These are phyloP conservation scores for Orius insidiosus DNA, from an alignment of 1,140 invertebrate genomes.

Conservation along the genomic window DNA sequence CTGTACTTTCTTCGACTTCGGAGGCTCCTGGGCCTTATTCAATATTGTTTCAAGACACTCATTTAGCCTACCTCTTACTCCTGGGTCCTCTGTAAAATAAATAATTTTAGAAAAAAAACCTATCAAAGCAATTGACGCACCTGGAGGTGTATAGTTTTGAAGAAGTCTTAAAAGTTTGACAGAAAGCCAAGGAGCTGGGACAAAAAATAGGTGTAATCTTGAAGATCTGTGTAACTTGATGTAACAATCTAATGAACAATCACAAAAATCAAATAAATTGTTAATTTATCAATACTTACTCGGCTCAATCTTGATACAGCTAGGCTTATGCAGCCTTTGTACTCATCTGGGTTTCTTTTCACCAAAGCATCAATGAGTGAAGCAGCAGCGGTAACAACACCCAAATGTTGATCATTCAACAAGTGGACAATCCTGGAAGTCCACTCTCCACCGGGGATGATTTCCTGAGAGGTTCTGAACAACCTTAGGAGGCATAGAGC, in stretches of 20 bases:
- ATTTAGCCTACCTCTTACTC: slow-evolving; percentile 82
- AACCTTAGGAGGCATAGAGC: slow-evolving; percentile 88
- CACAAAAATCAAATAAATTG: neutral
- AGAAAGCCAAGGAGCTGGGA: slow-evolving; percentile 98
- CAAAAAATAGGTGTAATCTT: slow-evolving; percentile 99
- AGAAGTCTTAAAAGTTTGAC: slow-evolving; percentile 91
- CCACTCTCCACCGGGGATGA: slow-evolving; percentile 96
- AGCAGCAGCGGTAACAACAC: slow-evolving; percentile 95
- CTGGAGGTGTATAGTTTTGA: slow-evolving; percentile 96
- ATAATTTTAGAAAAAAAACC: no score
- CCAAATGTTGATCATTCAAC: slow-evolving; percentile 97
- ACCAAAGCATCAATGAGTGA: slow-evolving; percentile 96
- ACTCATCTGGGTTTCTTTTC: slow-evolving; percentile 97
- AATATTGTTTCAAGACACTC: slow-evolving; percentile 99
- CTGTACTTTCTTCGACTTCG: slow-evolving; percentile 99
- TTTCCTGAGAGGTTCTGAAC: slow-evolving; percentile 81
- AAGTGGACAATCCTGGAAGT: slow-evolving; percentile 96
- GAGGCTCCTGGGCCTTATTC: slow-evolving; percentile 98
- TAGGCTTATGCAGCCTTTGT: slow-evolving; percentile 95
- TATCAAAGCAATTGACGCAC: slow-evolving; percentile 28
- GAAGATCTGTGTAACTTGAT: slow-evolving; percentile 92
- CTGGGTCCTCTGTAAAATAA: slow-evolving; percentile 62
- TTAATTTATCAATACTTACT: slow-evolving; percentile 30
- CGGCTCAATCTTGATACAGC: slow-evolving; percentile 92
- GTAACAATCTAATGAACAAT: slow-evolving; percentile 68